Evolutionary conservation across 2,797 vertebrate genomes (phyloP), one percentile per base, ranked within the genome.

Genomic region (Melanotaenia trifasciata): DNA sequence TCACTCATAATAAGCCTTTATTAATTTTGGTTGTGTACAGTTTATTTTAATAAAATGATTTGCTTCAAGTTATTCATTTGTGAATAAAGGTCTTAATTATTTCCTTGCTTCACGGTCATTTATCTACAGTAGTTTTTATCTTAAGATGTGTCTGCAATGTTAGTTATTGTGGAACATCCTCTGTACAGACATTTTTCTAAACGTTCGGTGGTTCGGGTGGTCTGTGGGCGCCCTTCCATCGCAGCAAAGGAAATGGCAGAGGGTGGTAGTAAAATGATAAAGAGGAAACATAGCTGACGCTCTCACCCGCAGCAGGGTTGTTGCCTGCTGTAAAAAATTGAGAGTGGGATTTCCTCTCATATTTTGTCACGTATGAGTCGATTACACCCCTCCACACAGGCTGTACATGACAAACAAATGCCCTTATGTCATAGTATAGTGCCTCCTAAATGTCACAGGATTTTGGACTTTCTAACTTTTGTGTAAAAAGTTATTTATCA

Each of bases 271-370:
- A 47, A 16, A 12, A 38, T 81, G 85, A 85, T 30, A 64, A 72
- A 33, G 14, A 0, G 58, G 51, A 38, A 57, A 24, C 28, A 26
- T 12, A 18, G 10, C 72, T 28, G 43, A 63, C 28, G 5, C 0
- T 13, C 40, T 64, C 59, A 33, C 45, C 47, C 47, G 16, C 70
- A 66, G 26, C 63, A 51, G 45, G 45, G 2, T 26, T 18, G 57
- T 40, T 22, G 57, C 62, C 61, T 62, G 40, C 66, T 73, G 43
- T 45, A 45, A 61, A n/a, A 57, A 69, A 28, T 5, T 1, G 13
- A 75, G 76, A 82, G 86, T 89, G 84, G 84, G 81, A 72, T 87
- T 89, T 84, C 76, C 78, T 87, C 16, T 28, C 58, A 66, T 35
- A 70, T 59, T 38, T 43, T 35, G n/a, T 72, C 45, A 67, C 47